Conservation (phyloP, 35 echinoderm and acorn worm genomes). For the Chiridota heheva region DNA sequence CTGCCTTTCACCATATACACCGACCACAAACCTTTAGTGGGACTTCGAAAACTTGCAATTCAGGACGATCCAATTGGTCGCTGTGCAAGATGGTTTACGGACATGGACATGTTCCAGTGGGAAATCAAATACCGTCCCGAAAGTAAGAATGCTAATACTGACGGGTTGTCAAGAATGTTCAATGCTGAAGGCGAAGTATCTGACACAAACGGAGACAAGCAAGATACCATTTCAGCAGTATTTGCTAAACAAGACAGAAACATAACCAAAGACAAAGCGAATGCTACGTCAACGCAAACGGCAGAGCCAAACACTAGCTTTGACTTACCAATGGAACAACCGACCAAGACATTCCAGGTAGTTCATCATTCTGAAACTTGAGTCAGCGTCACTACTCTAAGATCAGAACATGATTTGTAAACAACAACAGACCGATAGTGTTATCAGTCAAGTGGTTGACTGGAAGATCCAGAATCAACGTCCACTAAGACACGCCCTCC, state of each 20-base stretch:
- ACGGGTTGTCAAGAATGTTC: slow-evolving; percentile 18
- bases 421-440: neutral
- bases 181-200: neutral
- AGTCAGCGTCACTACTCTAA: neutral
- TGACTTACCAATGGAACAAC: neutral
- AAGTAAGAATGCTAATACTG: slow-evolving; percentile 12
- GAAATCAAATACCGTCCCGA: slow-evolving; percentile 1
- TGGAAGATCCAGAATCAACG: neutral
- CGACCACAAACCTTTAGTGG: slow-evolving; percentile 26
- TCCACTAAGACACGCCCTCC: neutral
- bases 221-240: neutral
- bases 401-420: neutral
- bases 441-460: neutral
- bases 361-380: neutral
- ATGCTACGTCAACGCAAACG: neutral
- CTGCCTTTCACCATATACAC: neutral
- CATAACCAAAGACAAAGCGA: neutral
- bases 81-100: neutral
- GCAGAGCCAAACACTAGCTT: neutral
- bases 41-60: neutral
- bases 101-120: neutral
- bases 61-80: neutral
- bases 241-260: neutral
- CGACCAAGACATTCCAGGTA: no score
- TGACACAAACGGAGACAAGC: neutral